A percentile compares a stretch with the other conserved stretches of the same genome.
These are phyloP conservation scores for Syncerus caffer DNA, from an alignment of 2,797 vertebrate species.

Conservation along the genomic window DNA sequence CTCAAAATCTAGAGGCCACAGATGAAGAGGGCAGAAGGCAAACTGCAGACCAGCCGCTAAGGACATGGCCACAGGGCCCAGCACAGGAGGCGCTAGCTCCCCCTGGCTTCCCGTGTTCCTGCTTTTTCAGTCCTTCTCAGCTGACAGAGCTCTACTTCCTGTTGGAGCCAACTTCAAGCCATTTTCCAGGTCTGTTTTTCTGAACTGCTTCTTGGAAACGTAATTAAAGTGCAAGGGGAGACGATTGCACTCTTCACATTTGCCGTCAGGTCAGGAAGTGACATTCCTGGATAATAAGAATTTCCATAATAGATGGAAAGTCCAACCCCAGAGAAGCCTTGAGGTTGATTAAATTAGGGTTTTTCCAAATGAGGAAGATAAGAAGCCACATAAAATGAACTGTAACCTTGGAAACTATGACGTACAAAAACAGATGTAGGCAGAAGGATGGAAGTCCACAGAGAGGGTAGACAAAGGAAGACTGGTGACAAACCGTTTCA, in stretches of 20 bases:
- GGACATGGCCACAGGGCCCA: background rate
- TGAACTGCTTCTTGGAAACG: constrained; percentile 20
- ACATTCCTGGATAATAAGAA: background rate
- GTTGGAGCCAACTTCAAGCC: background rate
- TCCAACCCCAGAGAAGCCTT: background rate
- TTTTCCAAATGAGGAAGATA: constrained; percentile 25
- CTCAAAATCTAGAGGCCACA: background rate
- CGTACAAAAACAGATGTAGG: background rate
- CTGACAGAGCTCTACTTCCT: background rate
- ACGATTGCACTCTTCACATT: background rate
- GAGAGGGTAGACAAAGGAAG: background rate
- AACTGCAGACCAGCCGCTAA: background rate
- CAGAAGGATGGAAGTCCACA: background rate
- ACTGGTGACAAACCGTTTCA: background rate
- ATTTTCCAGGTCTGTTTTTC: background rate
- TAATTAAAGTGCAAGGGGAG: constrained; percentile 5
- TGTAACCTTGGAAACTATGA: constrained; percentile 26
- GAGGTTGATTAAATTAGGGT: background rate
- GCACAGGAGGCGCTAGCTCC: background rate
- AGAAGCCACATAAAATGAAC: background rate
- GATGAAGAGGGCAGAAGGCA: background rate
- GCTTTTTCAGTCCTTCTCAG: background rate
- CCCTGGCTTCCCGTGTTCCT: background rate
- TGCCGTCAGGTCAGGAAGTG: background rate
- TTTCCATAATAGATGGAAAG: background rate